phyloP scores from a whole-genome alignment of 2,113 vertebrate genomes.

The Brachirus orientalis region DNA sequence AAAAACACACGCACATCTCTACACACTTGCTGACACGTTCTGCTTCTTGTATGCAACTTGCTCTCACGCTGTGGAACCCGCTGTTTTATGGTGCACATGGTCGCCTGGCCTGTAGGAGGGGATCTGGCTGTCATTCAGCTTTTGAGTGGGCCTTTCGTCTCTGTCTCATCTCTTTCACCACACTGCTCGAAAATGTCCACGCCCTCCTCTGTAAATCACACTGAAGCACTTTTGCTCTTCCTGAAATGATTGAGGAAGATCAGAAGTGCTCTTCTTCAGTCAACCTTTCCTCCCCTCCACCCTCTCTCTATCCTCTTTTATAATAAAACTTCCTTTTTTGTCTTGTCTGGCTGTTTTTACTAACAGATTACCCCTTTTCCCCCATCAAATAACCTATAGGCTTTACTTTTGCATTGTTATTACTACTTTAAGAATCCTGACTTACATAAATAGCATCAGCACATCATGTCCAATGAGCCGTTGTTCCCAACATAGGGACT shows the following conservation, averaged over 20 bases:
- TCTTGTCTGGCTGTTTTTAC: conserved; percentile 21
- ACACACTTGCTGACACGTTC: conserved; percentile 30
- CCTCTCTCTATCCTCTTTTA: conserved; percentile 26
- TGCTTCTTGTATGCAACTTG: conserved; percentile 32
- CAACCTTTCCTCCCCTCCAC: conserved; percentile 31
- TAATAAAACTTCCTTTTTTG: conserved; percentile 38
- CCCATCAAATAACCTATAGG: too few relatives aligned
- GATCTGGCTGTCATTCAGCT: conserved; percentile 33
- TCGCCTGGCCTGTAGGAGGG: conserved; percentile 8
- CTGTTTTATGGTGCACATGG: conserved; percentile 31
- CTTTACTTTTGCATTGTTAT: not conserved
- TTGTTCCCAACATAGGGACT: not conserved
- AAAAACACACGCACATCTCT: conserved; percentile 26
- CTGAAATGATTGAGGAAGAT: too few relatives aligned
- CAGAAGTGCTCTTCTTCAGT: not conserved
- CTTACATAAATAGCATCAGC: conserved; percentile 3
- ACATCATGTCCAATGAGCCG: not conserved
- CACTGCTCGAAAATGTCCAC: conserved; percentile 3
- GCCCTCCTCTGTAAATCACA: conserved; percentile 23
- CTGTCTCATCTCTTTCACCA: conserved; percentile 15
- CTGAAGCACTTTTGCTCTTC: conserved; percentile 17
- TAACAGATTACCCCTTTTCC: not conserved
- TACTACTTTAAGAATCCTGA: not conserved
- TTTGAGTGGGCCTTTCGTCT: conserved; percentile 6
- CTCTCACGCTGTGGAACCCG: conserved; percentile 3